These are phyloP conservation scores for Cheilosia impressa DNA, from an alignment of 2,888 invertebrate species.

Conservation along the genomic window DNA sequence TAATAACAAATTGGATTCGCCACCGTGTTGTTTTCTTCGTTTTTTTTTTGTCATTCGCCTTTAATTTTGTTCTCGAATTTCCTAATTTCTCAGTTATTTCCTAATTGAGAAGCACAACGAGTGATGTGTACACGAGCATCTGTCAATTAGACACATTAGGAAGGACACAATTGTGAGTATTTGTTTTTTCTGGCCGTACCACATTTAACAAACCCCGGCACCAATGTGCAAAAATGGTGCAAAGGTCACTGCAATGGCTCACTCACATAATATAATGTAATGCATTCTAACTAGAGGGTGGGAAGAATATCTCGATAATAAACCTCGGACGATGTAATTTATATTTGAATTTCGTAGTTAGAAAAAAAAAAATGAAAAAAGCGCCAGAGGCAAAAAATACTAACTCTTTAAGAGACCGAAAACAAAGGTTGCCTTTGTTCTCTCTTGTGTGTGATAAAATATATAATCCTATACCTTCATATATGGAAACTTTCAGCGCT, in stretches of 20 bases:
- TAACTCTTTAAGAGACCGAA: too few relatives aligned
- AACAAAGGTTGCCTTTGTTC: not conserved
- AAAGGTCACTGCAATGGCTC: too few relatives aligned
- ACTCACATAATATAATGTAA: too few relatives aligned
- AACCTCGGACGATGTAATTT: too few relatives aligned
- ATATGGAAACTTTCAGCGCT: not conserved
- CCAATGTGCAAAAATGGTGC: too few relatives aligned
- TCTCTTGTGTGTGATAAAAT: not conserved
- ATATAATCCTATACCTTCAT: not conserved
- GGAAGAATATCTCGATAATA: too few relatives aligned
- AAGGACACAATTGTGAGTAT: not conserved
- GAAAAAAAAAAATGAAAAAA: too few relatives aligned
- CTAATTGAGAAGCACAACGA: slow-evolving; percentile 9
- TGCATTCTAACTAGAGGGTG: too few relatives aligned
- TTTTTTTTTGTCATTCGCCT: not conserved
- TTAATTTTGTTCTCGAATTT: slow-evolving; percentile 11
- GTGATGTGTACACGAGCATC: slow-evolving; percentile 19
- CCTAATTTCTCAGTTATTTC: slow-evolving; percentile 17
- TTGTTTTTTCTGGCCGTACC: not conserved
- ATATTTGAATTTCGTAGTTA: too few relatives aligned
- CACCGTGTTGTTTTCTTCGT: not conserved
- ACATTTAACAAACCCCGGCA: too few relatives aligned
- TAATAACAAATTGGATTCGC: slow-evolving; percentile 7
- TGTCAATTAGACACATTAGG: slow-evolving; percentile 9
- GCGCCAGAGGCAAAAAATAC: too few relatives aligned